Conservation (phyloP, 1,140 invertebrate genomes). For the Nixonia krombeini region DNA sequence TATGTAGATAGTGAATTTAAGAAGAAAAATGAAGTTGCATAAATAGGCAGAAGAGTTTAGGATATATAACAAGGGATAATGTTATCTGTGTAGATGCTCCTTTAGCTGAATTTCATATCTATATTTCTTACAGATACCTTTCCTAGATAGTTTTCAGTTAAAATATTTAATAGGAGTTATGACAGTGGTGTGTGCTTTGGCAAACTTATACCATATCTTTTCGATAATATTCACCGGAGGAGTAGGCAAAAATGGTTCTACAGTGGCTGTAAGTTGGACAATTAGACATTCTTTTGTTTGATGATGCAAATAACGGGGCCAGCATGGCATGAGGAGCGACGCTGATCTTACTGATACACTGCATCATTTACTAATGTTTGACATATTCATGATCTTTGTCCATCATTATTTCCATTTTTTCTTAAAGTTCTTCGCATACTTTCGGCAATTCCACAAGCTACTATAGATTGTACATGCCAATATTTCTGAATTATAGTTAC, state of each 20-base stretch:
- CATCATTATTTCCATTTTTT: slow-evolving; percentile 9
- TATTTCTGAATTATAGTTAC: too few relatives aligned
- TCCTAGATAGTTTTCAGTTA: slow-evolving; percentile 77
- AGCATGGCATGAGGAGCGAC: slow-evolving; percentile 69
- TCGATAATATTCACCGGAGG: slow-evolving; percentile 92
- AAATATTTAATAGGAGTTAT: slow-evolving; percentile 81
- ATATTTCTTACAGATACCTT: slow-evolving; percentile 71
- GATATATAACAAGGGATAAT: too few relatives aligned
- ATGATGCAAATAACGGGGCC: slow-evolving; percentile 58
- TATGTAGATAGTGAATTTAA: too few relatives aligned
- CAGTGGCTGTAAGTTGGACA: slow-evolving; percentile 84
- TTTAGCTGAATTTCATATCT: slow-evolving; percentile 27
- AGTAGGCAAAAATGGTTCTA: slow-evolving; percentile 96
- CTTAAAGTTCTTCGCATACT: too few relatives aligned
- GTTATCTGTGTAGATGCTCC: neutral
- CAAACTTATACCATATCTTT: slow-evolving; percentile 79
- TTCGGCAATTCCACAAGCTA: too few relatives aligned
- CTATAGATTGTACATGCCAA: too few relatives aligned
- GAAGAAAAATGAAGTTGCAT: too few relatives aligned
- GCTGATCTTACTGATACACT: slow-evolving; percentile 58
- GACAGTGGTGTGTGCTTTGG: slow-evolving; percentile 78
- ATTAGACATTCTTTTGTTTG: slow-evolving; percentile 56
- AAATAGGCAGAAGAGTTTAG: too few relatives aligned
- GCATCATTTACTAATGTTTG: slow-evolving; percentile 51
- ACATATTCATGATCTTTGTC: slow-evolving; percentile 21